Percentiles rank a stretch among this genome's conserved stretches.
Conservation (phyloP, 2,113 vertebrate species). For the Tragelaphus imberbis region DNA sequence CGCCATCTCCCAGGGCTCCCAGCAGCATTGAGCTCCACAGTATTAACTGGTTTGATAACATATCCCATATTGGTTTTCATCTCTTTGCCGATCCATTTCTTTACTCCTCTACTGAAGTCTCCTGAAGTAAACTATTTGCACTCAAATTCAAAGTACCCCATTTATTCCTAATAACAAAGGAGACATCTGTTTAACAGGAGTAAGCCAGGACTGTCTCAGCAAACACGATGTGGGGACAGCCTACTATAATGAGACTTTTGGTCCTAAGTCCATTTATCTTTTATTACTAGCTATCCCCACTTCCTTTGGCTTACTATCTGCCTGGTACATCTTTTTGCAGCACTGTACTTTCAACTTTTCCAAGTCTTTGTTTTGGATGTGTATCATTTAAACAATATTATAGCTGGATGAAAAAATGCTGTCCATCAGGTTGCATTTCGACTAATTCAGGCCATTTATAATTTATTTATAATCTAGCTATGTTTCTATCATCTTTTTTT, state of each 20-base stretch:
- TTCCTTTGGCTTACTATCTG: neutral
- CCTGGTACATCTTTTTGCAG: neutral
- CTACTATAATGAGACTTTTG: neutral
- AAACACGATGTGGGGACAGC: neutral
- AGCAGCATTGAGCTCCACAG: neutral
- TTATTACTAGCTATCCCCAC: neutral
- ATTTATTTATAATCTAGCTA: neutral
- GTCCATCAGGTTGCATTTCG: neutral
- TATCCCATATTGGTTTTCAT: neutral
- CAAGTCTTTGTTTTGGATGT: neutral
- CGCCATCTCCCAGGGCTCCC: neutral
- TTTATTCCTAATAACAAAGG: neutral
- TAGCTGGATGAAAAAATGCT: neutral
- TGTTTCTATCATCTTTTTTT: neutral
- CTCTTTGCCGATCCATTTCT: neutral
- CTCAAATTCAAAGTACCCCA: neutral
- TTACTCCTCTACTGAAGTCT: neutral
- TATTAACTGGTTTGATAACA: neutral
- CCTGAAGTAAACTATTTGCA: neutral
- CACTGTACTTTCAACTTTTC: neutral
- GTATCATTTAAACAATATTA: neutral
- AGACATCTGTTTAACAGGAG: neutral
- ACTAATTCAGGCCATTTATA: neutral
- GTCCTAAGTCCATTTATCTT: neutral
- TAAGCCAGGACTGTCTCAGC: neutral